Evolutionary conservation across 2,888 invertebrate species (phyloP), one percentile per base, ranked within the genome.

Genomic region (Eupithecia subfuscata): DNA sequence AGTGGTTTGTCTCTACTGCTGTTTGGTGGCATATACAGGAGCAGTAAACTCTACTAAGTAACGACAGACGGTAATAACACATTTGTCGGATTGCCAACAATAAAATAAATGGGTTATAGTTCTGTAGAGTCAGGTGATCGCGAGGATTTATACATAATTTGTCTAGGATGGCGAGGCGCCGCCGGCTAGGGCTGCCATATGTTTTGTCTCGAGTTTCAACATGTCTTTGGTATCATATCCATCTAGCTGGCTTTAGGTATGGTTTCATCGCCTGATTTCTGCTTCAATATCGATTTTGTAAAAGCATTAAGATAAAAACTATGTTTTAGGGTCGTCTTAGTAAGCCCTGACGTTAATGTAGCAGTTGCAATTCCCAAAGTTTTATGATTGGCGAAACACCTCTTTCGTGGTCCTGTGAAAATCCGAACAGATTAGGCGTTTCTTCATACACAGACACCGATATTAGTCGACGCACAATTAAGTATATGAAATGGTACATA

Each of bases 121-220:
- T 68, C 65, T 68, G 22, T 43, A 63, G 71, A 75, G 69, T 43
- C 69, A 75, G 75, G 71, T 80, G 80, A 73, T 80, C 77, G 77
- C 72, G 78, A 77, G 82, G 78, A 82, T 86, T 43, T 68, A 68
- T 85, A 83, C 83, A 84, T 87, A 86, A 87, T 84, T 84, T 83
- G 79, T 71, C 69, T 74, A 74, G 69, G 74, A 69, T 76, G 75
- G 84, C 85, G 87, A 82, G 86, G 79, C 81, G 76, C 77, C 73
- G 76, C 75, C 70, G 14, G 43, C 7, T 68, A 68, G 43, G 68
- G 68, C 14, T 68, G 68, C 69, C 69, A 69, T 22, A 12, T 45
- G 40, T 40, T 67, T 60, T 60, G 60, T 60, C 60, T 60, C 25
- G 25, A 11, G 56, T 0, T 22, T 56, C 22, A 14, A 60, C 12